These are phyloP conservation scores for Enteromius unitaeniatus DNA, from an alignment of 2,797 vertebrate species.

Conservation along the genomic window DNA sequence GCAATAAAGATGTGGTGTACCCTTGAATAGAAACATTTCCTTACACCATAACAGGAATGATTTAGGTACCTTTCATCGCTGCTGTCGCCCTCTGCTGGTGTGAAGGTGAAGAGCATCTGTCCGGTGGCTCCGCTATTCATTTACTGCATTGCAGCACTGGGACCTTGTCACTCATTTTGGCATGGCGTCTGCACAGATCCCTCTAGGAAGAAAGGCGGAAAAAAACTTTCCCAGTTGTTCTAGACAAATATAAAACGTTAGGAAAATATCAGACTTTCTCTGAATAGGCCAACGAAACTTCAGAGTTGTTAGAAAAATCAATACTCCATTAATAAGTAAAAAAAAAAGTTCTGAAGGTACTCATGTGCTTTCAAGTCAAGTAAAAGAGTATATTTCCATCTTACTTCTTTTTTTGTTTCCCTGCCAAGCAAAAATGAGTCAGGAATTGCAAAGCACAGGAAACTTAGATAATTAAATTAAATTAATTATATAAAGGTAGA, in stretches of 20 bases:
- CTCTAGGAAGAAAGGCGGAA: constrained; percentile 29
- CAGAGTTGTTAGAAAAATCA: constrained; percentile 1
- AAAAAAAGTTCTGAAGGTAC: neutral
- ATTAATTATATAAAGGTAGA: neutral
- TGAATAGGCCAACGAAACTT: neutral
- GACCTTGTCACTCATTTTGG: constrained; percentile 57
- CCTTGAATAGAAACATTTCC: constrained; percentile 5
- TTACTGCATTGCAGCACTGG: constrained; percentile 81
- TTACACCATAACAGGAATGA: constrained; percentile 1
- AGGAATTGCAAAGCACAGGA: constrained; percentile 7
- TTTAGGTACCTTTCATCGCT: constrained; percentile 53
- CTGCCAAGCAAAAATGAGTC: neutral
- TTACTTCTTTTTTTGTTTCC: neutral
- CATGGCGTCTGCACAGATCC: constrained; percentile 50
- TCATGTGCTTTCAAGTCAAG: neutral
- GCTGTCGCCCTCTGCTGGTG: constrained; percentile 75
- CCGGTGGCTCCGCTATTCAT: constrained; percentile 52
- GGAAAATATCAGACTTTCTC: neutral
- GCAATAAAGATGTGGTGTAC: too few species aligned
- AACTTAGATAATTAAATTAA: neutral
- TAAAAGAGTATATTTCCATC: constrained; percentile 14
- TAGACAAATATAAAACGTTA: constrained; percentile 36
- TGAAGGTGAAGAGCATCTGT: constrained; percentile 47
- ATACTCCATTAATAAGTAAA: neutral
- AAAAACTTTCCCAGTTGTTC: neutral